Percentiles rank a stretch among this genome's conserved stretches.
These are phyloP conservation scores for Pelmatolapia mariae DNA, from an alignment of 2,113 vertebrate genomes.

Conservation along the genomic window DNA sequence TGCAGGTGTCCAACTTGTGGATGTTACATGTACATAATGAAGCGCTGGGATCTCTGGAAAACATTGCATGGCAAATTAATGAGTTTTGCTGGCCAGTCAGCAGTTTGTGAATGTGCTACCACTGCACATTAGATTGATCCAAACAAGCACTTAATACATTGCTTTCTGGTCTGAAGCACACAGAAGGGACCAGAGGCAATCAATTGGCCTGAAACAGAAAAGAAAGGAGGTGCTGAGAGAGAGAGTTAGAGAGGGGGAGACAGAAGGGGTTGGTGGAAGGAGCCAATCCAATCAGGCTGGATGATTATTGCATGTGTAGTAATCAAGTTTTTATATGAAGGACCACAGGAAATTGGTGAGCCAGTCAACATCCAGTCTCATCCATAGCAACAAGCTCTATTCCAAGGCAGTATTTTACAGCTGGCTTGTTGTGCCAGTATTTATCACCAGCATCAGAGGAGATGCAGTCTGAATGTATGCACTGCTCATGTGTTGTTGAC, in stretches of 20 bases:
- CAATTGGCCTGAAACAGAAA: constrained; percentile 43
- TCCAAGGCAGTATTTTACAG: constrained; percentile 13
- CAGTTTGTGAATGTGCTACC: constrained; percentile 72
- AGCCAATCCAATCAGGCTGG: constrained; percentile 27
- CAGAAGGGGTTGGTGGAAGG: not conserved
- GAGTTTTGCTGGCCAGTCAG: constrained; percentile 66
- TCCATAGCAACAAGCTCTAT: constrained; percentile 46
- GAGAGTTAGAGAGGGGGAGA: not conserved
- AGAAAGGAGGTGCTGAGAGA: not conserved
- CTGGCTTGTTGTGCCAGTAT: not conserved
- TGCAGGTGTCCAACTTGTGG: constrained; percentile 1
- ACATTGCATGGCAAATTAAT: constrained; percentile 56
- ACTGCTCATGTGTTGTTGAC: not conserved
- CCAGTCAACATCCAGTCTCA: constrained; percentile 55
- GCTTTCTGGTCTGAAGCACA: constrained; percentile 51
- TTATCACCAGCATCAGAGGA: not conserved
- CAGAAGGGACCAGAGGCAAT: constrained; percentile 39
- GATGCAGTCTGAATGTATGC: not conserved
- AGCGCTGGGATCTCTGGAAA: constrained; percentile 27
- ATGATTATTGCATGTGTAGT: constrained; percentile 37
- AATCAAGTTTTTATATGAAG: constrained; percentile 57
- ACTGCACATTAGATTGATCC: constrained; percentile 75
- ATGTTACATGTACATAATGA: constrained; percentile 11
- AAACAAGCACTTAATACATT: constrained; percentile 78
- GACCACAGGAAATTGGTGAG: constrained; percentile 23